Evolutionary conservation across 2,113 vertebrate genomes (phyloP).

Genomic region (Stegostoma tigrinum): DNA sequence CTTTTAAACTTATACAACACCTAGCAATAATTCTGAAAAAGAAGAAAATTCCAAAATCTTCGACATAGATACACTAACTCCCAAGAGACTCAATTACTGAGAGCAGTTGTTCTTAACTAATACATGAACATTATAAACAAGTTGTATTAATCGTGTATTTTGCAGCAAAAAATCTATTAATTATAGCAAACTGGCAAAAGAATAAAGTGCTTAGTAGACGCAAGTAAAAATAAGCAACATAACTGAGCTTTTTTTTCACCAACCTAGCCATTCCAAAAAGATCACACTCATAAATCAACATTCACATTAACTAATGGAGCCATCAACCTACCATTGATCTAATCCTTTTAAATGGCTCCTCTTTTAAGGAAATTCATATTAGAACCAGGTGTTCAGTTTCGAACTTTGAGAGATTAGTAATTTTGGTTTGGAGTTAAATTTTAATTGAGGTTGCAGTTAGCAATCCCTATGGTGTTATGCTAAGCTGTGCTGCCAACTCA

Average conservation of each 20-base stretch:
- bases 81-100: slow-evolving; percentile 15
- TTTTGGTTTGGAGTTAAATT: background rate
- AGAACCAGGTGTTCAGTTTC: background rate
- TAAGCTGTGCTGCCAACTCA: background rate
- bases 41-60: background rate
- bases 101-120: slow-evolving; percentile 6
- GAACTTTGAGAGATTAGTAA: background rate
- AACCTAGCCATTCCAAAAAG: background rate
- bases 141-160: background rate
- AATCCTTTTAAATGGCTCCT: background rate
- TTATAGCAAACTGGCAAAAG: slow-evolving; percentile 12
- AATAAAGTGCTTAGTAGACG: background rate
- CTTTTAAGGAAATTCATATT: background rate
- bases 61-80: background rate
- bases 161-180: slow-evolving; percentile 7
- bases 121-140: background rate
- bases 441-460: background rate
- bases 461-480: background rate
- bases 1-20: too few species aligned
- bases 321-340: background rate
- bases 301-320: slow-evolving; percentile 9
- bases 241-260: background rate
- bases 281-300: slow-evolving; percentile 2
- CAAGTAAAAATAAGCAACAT: background rate
- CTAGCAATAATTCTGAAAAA: background rate